These are phyloP conservation scores for Mesorhabditis belari DNA, from an alignment of 2,888 invertebrate species.

Conservation along the genomic window DNA sequence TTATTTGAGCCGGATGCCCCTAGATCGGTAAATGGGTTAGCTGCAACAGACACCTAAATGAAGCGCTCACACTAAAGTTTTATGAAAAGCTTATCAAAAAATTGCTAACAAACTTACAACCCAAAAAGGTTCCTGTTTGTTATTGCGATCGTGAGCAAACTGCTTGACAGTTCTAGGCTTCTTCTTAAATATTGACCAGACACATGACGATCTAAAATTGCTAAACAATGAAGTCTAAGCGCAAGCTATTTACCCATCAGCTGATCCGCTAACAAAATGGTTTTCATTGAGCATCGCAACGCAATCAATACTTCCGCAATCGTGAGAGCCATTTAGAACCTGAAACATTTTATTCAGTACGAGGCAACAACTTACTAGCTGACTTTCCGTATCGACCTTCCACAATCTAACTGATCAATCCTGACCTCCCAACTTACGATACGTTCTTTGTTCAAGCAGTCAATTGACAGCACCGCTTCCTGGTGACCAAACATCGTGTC, in stretches of 20 bases:
- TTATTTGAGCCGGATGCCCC: constrained; percentile 70
- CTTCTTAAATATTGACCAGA: constrained; percentile 58
- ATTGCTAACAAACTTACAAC: background rate
- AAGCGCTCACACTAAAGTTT: too few relatives aligned
- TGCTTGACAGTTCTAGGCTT: constrained; percentile 38
- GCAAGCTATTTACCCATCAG: constrained; percentile 68
- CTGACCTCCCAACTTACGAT: constrained; percentile 74
- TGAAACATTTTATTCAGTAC: background rate
- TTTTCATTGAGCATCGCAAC: constrained; percentile 86
- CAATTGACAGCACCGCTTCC: constrained; percentile 75
- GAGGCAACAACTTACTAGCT: constrained; percentile 71
- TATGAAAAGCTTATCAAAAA: background rate
- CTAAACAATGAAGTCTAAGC: constrained; percentile 6
- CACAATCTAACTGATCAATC: constrained; percentile 82
- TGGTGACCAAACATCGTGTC: constrained; percentile 74
- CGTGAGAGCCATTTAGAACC: constrained; percentile 24
- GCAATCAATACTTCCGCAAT: constrained; percentile 72
- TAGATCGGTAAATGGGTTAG: constrained; percentile 23
- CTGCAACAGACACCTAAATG: background rate
- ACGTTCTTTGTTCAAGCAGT: constrained; percentile 76
- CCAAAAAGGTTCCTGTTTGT: background rate
- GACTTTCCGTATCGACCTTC: constrained; percentile 95
- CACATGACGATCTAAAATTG: constrained; percentile 55
- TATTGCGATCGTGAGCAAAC: constrained; percentile 46
- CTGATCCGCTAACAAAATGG: constrained; percentile 82